Conservation (phyloP, 2,797 vertebrate species). For the Otus scops region DNA sequence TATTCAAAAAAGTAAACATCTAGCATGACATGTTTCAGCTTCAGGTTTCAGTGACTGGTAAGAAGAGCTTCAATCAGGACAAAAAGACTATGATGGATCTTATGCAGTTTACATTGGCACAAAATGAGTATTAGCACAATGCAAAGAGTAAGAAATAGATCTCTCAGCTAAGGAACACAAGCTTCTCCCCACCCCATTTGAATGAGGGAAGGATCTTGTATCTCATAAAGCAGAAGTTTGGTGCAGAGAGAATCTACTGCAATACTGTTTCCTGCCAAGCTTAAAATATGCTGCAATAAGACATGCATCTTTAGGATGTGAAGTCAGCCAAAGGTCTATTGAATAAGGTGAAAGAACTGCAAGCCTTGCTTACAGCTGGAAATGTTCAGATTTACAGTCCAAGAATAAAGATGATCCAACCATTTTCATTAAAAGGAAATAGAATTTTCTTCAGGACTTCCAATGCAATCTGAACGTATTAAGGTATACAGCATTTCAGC, state of each 20-base stretch:
- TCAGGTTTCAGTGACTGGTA: not conserved
- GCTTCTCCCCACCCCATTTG: not conserved
- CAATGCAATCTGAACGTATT: not conserved
- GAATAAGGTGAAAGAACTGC: conserved; percentile 27
- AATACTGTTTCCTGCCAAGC: conserved; percentile 51
- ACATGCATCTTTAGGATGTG: conserved; percentile 36
- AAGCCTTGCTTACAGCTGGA: conserved; percentile 27
- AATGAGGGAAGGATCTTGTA: not conserved
- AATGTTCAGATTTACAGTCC: not conserved
- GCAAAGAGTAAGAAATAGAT: not conserved
- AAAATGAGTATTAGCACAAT: not conserved
- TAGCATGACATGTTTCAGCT: not conserved
- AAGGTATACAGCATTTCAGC: not conserved
- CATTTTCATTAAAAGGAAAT: not conserved
- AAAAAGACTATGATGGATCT: not conserved
- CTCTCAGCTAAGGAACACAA: not conserved
- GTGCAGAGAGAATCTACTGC: conserved; percentile 50
- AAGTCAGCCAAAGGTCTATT: conserved; percentile 57
- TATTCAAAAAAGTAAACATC: not conserved
- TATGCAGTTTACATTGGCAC: not conserved
- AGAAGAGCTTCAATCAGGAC: not conserved
- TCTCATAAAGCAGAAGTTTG: not conserved
- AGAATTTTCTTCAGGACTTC: not conserved
- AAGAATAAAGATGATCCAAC: conserved; percentile 30
- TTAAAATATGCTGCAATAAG: conserved; percentile 42